Base-by-base conservation (phyloP, 2,888 invertebrate species). In the Megamerina dolium region DNA sequence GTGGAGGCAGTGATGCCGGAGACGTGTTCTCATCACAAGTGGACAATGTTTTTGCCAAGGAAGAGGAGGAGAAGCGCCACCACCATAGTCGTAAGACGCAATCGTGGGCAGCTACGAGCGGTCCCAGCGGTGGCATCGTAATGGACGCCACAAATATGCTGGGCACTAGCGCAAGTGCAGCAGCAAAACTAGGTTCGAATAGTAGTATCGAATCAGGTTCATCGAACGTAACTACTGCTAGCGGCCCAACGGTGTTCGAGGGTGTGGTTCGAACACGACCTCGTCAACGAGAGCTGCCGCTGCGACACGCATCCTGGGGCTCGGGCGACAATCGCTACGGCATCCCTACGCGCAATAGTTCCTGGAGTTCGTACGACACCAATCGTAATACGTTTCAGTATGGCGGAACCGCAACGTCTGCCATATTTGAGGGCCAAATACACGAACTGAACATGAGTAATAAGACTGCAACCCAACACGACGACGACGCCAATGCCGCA, bases 221-320 rank as follows among this genome's bases (percentile, higher is more conserved):
- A 35, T 41, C 10, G 60, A 77, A 26, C 5, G 27, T 41, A 3
- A 21, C 20, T 75, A 78, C 26, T 76, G 76, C 30, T 14, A 78
- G 80, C 2, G 36, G 43, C 9, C 34, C 50, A 4, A 39, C 80
- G 59, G 81, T 81, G 64, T 87, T 87, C 68, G 85, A 86, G 64
- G 86, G 85, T 19, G 83, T 85, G 26, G 82, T 80, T 35, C 73
- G 82, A 48, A 77, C 78, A 12, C 48, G 73, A 49, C 72, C 71
- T 47, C 73, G 74, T 20, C 77, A 76, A 52, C 60, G 68, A 14
- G 84, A 84, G 54, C 66, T 74, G 29, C 78, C 82, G 21, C 84
- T 85, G 45, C 77, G 87, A 9, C 86, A 87, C 64, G 83, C 87
- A 52, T 87, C 87, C 30, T 87, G 88, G 87, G 86, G 87, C 46